A percentile compares a stretch with the other conserved stretches of the same genome.
Evolutionary conservation across 1,140 invertebrate genomes (phyloP).

Genomic region (Zaprionus vittiger): DNA sequence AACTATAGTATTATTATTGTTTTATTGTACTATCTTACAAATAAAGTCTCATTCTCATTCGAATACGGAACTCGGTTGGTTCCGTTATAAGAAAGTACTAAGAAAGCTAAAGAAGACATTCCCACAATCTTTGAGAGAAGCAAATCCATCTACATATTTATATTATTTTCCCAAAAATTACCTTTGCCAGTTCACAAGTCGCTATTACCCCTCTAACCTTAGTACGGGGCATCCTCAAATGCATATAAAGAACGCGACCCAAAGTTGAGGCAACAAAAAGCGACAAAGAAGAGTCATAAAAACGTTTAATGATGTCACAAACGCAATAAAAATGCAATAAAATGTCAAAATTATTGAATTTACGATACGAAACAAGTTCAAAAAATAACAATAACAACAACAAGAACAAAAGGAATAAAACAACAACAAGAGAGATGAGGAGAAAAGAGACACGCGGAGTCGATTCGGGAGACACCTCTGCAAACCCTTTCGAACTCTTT

Average conservation of each 20-base stretch:
- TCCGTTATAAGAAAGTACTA: background rate
- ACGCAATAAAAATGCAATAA: conserved; percentile 84
- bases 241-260: conserved; percentile 43
- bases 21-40: background rate
- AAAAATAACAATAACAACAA: conserved; percentile 55
- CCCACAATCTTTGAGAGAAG: background rate
- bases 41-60: background rate
- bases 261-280: conserved; percentile 70
- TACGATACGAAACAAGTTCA: conserved; percentile 84
- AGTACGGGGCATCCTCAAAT: conserved; percentile 17
- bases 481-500: conserved; percentile 60
- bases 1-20: background rate
- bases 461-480: conserved; percentile 64
- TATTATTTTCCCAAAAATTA: background rate
- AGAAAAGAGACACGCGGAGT: conserved; percentile 38
- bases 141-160: background rate
- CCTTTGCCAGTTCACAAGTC: conserved; percentile 1
- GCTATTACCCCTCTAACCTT: conserved; percentile 10
- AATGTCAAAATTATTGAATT: conserved; percentile 84
- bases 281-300: conserved; percentile 83
- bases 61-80: background rate
- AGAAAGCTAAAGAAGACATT: background rate
- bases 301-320: conserved; percentile 84
- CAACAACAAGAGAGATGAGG: conserved; percentile 28
- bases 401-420: conserved; percentile 52